These are phyloP conservation scores for Euschistus heros DNA, from an alignment of 1,140 invertebrate genomes.

Conservation along the genomic window DNA sequence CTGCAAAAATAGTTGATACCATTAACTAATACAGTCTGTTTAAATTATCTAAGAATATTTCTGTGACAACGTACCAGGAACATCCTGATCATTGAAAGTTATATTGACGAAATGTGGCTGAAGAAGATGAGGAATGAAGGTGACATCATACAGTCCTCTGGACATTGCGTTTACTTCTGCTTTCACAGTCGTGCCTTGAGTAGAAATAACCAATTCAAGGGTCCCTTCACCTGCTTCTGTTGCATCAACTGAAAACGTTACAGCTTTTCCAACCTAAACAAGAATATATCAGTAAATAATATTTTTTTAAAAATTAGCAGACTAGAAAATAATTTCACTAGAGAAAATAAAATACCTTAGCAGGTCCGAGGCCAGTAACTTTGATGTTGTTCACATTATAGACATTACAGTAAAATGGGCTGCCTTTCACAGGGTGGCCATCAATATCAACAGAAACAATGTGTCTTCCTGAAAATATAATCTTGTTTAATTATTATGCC, in stretches of 20 bases:
- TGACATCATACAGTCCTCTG: constrained; percentile 88
- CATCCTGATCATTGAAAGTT: constrained; percentile 89
- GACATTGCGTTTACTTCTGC: constrained; percentile 82
- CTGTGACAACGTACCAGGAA: constrained; percentile 47
- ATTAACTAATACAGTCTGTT: not conserved
- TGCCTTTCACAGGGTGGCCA: constrained; percentile 71
- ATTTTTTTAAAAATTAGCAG: not conserved
- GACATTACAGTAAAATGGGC: constrained; percentile 86
- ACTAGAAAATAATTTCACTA: not conserved
- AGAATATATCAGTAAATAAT: not conserved
- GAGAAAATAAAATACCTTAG: constrained; percentile 34
- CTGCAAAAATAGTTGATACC: constrained; percentile 38
- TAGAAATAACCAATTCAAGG: constrained; percentile 86
- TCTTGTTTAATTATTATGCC: no score
- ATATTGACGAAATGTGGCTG: constrained; percentile 90
- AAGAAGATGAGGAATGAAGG: constrained; percentile 83
- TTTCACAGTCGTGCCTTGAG: constrained; percentile 75
- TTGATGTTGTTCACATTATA: constrained; percentile 80
- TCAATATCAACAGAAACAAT: constrained; percentile 69
- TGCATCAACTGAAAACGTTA: constrained; percentile 88
- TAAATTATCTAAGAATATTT: constrained; percentile 2
- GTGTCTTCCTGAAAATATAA: constrained; percentile 52
- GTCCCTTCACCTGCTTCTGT: constrained; percentile 92
- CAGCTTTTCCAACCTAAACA: constrained; percentile 58
- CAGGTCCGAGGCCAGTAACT: constrained; percentile 58